Evolutionary conservation across 2,113 vertebrate genomes (phyloP).

Genomic region (Ptilonorhynchus violaceus): DNA sequence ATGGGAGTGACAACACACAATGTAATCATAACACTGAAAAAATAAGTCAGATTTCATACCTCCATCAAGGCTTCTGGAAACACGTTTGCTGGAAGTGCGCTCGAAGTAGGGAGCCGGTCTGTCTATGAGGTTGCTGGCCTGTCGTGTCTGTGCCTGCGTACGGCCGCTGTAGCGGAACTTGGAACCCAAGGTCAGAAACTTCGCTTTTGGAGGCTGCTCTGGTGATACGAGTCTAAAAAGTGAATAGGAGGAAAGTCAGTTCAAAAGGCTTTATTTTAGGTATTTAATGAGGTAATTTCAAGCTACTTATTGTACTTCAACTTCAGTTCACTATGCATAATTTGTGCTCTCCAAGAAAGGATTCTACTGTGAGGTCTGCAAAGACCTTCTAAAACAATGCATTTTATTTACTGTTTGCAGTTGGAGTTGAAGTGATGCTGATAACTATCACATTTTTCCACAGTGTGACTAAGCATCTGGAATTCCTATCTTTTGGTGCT

Average conservation of each 20-base stretch:
- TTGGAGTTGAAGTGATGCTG: neutral
- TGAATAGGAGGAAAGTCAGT: neutral
- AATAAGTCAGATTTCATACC: constrained; percentile 36
- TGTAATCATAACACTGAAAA: neutral
- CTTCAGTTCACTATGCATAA: neutral
- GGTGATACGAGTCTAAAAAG: constrained; percentile 77
- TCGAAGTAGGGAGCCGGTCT: constrained; percentile 82
- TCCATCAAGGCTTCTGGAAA: constrained; percentile 84
- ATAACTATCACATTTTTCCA: neutral
- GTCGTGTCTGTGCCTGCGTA: constrained; percentile 83
- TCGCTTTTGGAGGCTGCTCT: constrained; percentile 84
- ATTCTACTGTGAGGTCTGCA: neutral
- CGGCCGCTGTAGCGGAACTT: constrained; percentile 89
- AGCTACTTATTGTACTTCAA: neutral
- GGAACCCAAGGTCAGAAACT: constrained; percentile 85
- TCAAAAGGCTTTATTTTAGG: neutral
- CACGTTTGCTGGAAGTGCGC: constrained; percentile 82
- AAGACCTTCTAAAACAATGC: neutral
- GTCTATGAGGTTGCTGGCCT: constrained; percentile 86
- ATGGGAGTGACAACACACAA: neutral
- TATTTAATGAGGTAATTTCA: neutral
- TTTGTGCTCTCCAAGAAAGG: neutral
- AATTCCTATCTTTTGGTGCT: neutral
- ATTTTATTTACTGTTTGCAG: neutral
- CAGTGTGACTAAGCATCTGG: neutral